These are phyloP conservation scores for Toxotes chatareus DNA, from an alignment of 2,113 vertebrate species.

Conservation along the genomic window DNA sequence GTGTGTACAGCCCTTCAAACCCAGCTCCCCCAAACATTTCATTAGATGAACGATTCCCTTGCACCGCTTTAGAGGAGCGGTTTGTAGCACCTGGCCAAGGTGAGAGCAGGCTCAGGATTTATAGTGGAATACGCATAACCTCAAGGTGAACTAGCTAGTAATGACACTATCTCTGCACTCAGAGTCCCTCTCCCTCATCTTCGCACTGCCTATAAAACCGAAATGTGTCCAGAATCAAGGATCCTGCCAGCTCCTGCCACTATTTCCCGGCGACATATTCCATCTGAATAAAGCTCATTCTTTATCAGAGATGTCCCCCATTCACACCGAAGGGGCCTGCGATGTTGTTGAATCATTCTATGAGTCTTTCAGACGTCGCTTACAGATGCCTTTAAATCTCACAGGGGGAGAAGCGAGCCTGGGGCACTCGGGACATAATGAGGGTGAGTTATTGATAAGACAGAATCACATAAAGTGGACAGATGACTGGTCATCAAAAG, in stretches of 20 bases:
- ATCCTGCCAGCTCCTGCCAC: slow-evolving; percentile 45
- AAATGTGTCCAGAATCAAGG: slow-evolving; percentile 67
- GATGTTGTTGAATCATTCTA: slow-evolving; percentile 42
- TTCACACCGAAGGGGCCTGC: slow-evolving; percentile 12
- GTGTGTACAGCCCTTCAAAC: slow-evolving; percentile 26
- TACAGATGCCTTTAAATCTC: slow-evolving; percentile 62
- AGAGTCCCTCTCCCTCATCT: slow-evolving; percentile 49
- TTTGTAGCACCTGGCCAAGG: slow-evolving; percentile 65
- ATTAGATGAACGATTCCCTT: slow-evolving; percentile 48
- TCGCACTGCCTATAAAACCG: slow-evolving; percentile 57
- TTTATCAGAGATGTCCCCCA: slow-evolving; percentile 27
- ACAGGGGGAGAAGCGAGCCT: slow-evolving; percentile 9
- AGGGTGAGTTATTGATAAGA: slow-evolving; percentile 68
- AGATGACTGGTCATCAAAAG: slow-evolving; percentile 61
- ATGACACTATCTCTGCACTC: slow-evolving; percentile 54
- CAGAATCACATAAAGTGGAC: slow-evolving; percentile 63
- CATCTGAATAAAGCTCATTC: slow-evolving; percentile 28
- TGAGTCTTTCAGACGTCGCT: slow-evolving; percentile 44
- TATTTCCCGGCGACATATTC: slow-evolving; percentile 7
- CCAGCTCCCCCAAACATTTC: slow-evolving; percentile 45
- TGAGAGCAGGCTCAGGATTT: slow-evolving; percentile 64
- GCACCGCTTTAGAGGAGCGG: slow-evolving; percentile 28
- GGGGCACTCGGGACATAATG: slow-evolving; percentile 42
- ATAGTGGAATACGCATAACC: slow-evolving; percentile 60
- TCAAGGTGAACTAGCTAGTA: slow-evolving; percentile 75